Base-by-base conservation (phyloP, 2,888 invertebrate genomes). In the Anoncus sp. region DNA sequence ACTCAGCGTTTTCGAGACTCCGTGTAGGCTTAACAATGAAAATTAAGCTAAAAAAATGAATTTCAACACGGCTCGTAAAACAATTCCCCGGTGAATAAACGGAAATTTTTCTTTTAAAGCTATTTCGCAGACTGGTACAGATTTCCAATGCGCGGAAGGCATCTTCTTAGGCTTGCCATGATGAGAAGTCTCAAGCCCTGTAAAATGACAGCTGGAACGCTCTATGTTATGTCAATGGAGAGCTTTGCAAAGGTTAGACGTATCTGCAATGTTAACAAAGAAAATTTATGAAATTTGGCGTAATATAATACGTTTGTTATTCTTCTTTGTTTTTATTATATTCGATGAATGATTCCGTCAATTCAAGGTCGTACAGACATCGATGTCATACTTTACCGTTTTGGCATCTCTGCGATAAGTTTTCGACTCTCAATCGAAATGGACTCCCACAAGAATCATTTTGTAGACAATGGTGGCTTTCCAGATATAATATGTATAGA, bases 331-430 rank as follows among this genome's bases (percentile, higher is more conserved):
- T 53, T 53, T n/a, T 53, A 6, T 14, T 2, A 27, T 14, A n/a
- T n/a, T 5, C 5, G 27, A 27, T n/a, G 14, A 40, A 51, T 9
- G 7, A 20, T 53, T 12, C n/a, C n/a, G n/a, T 53, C 65, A n/a
- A 51, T 51, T 53, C 3, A 45, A 81, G 78, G 67, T 75, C 1
- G 40, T 82, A 6, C 76, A 70, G 45, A 79, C 67, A 20, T 67
- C 82, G 0, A 70, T 82, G 65, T 82, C 82, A 1, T 82, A 75
- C 40, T 80, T 82, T 18, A 82, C 80, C 20, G 77, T 82, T 27
- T 47, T 82, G n/a, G n/a, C n/a, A n/a, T n/a, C n/a, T n/a, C n/a
- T n/a, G n/a, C n/a, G n/a, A n/a, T n/a, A n/a, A n/a, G n/a, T n/a
- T n/a, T n/a, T n/a, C n/a, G n/a, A n/a, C n/a, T n/a, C n/a, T n/a